phyloP scores from a whole-genome alignment of 1,140 invertebrate species.

The Dendrolimus kikuchii region DNA sequence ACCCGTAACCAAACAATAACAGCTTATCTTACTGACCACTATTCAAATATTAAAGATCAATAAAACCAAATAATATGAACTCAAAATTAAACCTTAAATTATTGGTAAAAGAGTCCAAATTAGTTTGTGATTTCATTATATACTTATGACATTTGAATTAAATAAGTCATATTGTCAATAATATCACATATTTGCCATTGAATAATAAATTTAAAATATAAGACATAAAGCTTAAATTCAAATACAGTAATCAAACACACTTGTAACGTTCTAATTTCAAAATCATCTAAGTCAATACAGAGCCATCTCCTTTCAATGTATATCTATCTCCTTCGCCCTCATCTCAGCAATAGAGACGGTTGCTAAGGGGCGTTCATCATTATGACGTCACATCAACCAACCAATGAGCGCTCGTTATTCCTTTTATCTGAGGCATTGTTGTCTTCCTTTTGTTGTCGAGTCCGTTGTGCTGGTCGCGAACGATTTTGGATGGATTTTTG shows the following conservation, averaged over 20 bases:
- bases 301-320: conserved; percentile 40
- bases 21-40: conserved; percentile 65
- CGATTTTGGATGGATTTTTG: conserved; percentile 26
- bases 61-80: conserved; percentile 5
- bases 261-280: conserved; percentile 15
- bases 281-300: conserved; percentile 35
- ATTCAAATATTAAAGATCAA: conserved; percentile 22
- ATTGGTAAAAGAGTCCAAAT: conserved; percentile 1
- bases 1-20: conserved; percentile 69
- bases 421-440: conserved; percentile 24
- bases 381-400: conserved; percentile 50
- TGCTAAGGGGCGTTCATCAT: conserved; percentile 51
- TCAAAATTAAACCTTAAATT: conserved; percentile 20
- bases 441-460: conserved; percentile 44
- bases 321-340: conserved; percentile 38
- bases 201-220: no score
- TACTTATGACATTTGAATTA: no score
- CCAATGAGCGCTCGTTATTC: conserved; percentile 37
- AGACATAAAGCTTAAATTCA: no score
- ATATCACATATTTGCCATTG: no score
- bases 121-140: conserved; percentile 3
- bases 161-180: no score
- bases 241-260: neutral
- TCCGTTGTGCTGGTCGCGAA: conserved; percentile 3
- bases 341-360: conserved; percentile 59